phyloP scores from a whole-genome alignment of 2,113 vertebrate species.

The Dasyornis broadbenti region DNA sequence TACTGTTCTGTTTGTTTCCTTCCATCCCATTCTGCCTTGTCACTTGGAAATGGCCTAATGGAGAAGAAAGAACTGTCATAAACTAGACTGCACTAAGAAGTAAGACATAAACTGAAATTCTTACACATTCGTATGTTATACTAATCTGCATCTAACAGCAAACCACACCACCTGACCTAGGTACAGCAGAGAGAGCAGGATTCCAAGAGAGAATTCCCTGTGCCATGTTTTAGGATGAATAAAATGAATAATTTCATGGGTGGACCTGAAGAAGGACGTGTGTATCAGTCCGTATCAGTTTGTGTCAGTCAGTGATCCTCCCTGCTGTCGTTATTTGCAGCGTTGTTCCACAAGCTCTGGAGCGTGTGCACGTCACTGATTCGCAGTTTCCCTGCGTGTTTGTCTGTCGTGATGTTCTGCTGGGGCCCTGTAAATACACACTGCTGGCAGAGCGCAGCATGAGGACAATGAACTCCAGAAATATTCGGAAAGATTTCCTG shows the following conservation, averaged over 20 bases:
- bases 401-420: not conserved
- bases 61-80: not conserved
- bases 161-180: not conserved
- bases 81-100: not conserved
- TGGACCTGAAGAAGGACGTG: not conserved
- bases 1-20: not conserved
- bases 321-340: not conserved
- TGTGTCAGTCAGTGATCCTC: not conserved
- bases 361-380: not conserved
- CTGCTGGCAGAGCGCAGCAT: not conserved
- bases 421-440: not conserved
- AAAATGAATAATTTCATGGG: not conserved
- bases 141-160: not conserved
- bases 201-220: not conserved
- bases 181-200: not conserved
- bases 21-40: not conserved
- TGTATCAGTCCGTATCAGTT: not conserved
- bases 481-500: not conserved
- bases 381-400: not conserved
- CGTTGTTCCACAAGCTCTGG: not conserved
- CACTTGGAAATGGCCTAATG: not conserved
- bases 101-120: not conserved
- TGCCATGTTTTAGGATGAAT: not conserved
- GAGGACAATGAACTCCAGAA: slow-evolving; percentile 8
- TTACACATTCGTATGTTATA: not conserved